Evolutionary conservation across 2,888 invertebrate species (phyloP), one percentile per base, ranked within the genome.

Genomic region (Amphipyra berbera): DNA sequence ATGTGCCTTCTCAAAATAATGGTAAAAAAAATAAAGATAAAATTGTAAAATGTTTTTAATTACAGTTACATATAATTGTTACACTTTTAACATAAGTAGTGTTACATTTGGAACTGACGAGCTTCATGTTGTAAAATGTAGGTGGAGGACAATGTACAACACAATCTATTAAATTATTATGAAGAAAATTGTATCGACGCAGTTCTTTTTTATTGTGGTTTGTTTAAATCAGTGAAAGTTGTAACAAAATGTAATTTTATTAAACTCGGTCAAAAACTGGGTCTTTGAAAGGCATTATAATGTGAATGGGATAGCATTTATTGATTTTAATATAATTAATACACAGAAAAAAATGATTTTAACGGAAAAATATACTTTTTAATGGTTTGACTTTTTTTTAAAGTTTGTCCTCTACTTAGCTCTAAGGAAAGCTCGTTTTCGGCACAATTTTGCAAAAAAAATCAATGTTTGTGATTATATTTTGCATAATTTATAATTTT

Each of bases 1-100:
- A 95, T 94, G 95, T 95, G 95, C 95, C 95, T 95, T 95, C 92
- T 91, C 91, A 94, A 89, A 90, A 86, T 91, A 88, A 88, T 90
- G 86, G 84, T 87, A 82, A 87, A 88, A 73, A 65, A 83, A 83
- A 81, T 79, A 87, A 87, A 82, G 67, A 72, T 73, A 86, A 89
- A 89, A 89, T 83, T 88, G 86, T 90, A 88, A 90, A 87, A 83
- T 68, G 83, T 86, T 90, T 92, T 91, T 86, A 84, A 88, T 87
- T 85, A 90, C 90, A 88, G 87, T 89, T 84, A 86, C 85, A 82
- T 86, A 85, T 90, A 86, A 91, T 92, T 90, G 90, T 92, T 91
- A 90, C 88, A 90, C 82, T 87, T 88, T 88, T 84, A 84, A 84
- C 73, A 77, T 91, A 90, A 87, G 86, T 93, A 93, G 88, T 79